Evolutionary conservation across 2,888 invertebrate species (phyloP).

Genomic region (Drosophila pseudotakahashii): DNA sequence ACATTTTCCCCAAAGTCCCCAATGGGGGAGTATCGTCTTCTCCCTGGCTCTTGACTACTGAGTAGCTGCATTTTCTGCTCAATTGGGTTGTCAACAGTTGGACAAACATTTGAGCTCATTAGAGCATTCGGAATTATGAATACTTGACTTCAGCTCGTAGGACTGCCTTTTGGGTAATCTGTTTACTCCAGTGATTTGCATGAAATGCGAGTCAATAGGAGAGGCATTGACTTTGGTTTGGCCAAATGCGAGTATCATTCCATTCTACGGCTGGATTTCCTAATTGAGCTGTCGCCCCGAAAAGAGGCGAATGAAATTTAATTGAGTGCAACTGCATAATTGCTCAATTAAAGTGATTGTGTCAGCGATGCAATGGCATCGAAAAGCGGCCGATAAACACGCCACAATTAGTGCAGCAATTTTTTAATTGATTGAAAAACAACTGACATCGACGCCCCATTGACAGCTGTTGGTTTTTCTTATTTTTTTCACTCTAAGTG

Average conservation of each 20-base stretch:
- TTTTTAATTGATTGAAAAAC: constrained; percentile 69
- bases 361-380: constrained; percentile 19
- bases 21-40: not conserved
- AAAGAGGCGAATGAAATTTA: constrained; percentile 53
- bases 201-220: constrained; percentile 50
- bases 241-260: constrained; percentile 28
- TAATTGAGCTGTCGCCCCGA: constrained; percentile 35
- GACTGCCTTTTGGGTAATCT: constrained; percentile 20
- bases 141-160: constrained; percentile 57
- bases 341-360: constrained; percentile 74
- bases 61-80: constrained; percentile 66
- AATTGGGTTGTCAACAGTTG: constrained; percentile 77
- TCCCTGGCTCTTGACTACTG: not conserved
- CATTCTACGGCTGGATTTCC: not conserved
- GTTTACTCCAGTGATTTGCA: constrained; percentile 70
- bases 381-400: constrained; percentile 48
- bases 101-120: constrained; percentile 77
- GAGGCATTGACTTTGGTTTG: constrained; percentile 45
- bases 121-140: constrained; percentile 72
- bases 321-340: constrained; percentile 74
- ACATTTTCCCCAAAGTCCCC: constrained; percentile 16
- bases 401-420: constrained; percentile 64
- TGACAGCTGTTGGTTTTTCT: constrained; percentile 19
- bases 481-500: constrained; percentile 3
- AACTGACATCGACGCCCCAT: constrained; percentile 28